Evolutionary conservation across 1,140 invertebrate genomes (phyloP).

Genomic region (Drosophila lacertosa): DNA sequence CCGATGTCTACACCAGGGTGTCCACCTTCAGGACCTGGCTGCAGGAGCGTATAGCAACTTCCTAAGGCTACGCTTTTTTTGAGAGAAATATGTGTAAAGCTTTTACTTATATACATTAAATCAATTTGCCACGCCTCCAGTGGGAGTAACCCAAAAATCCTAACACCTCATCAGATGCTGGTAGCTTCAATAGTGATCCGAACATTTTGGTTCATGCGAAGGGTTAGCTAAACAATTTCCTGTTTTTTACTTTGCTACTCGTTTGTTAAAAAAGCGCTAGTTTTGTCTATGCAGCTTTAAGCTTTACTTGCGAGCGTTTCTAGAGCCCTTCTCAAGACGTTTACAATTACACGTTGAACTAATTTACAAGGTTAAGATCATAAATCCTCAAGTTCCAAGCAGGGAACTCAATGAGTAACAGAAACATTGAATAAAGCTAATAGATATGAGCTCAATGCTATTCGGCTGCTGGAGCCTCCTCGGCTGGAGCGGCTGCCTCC

Average conservation of each 20-base stretch:
- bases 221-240: too few species aligned
- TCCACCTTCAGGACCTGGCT: conserved; percentile 85
- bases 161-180: too few species aligned
- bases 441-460: neutral
- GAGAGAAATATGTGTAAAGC: too few species aligned
- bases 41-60: conserved; percentile 15
- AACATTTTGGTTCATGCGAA: too few species aligned
- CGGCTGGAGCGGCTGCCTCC: conserved; percentile 3
- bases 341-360: conserved; percentile 35
- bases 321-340: neutral
- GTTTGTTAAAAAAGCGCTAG: neutral
- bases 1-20: conserved; percentile 86
- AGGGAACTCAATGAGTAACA: neutral
- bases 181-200: too few species aligned
- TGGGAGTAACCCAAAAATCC: too few species aligned
- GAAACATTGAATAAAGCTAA: conserved; percentile 4
- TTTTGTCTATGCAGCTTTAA: neutral
- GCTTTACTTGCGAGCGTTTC: neutral
- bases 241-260: neutral
- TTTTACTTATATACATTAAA: too few species aligned
- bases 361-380: conserved; percentile 40
- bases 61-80: neutral
- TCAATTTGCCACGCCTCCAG: too few species aligned
- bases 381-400: neutral
- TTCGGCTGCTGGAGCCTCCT: conserved; percentile 8